Percentiles rank a stretch among this genome's conserved stretches.
Conservation (phyloP, 1,140 invertebrate genomes). For the Zelostemma sp. region DNA sequence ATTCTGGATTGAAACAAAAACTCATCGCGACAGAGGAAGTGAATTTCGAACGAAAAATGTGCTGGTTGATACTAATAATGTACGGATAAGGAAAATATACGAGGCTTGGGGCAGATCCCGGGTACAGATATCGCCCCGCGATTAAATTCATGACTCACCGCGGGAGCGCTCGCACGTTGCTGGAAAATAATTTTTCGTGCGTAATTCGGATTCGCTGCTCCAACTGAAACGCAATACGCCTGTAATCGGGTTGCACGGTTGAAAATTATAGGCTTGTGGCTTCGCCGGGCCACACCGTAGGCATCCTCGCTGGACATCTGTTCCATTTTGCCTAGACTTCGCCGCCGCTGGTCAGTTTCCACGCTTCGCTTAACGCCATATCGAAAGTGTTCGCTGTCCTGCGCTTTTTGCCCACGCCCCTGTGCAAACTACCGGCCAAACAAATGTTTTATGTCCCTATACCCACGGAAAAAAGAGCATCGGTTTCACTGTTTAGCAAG, state of each 20-base stretch:
- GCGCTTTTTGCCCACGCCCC: neutral
- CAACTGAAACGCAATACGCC: conserved; percentile 33
- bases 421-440: neutral
- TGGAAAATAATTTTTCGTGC: conserved; percentile 32
- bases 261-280: conserved; percentile 33
- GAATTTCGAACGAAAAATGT: conserved; percentile 3
- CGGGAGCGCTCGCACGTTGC: conserved; percentile 2
- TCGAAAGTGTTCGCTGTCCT: conserved; percentile 5
- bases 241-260: conserved; percentile 37
- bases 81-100: conserved; percentile 17
- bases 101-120: conserved; percentile 15
- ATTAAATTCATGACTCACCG: conserved; percentile 34
- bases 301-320: conserved; percentile 22
- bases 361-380: conserved; percentile 3
- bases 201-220: conserved; percentile 10
- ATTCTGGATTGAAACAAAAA: too few species aligned
- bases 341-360: conserved; percentile 13
- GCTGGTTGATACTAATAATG: neutral
- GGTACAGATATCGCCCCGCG: conserved; percentile 14
- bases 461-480: neutral
- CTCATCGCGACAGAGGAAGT: neutral
- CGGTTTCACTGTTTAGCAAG: neutral
- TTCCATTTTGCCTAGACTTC: conserved; percentile 16
- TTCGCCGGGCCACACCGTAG: conserved; percentile 12
- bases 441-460: neutral